Conservation (phyloP, 2,113 vertebrate species). For the Cichladusa arquata region DNA sequence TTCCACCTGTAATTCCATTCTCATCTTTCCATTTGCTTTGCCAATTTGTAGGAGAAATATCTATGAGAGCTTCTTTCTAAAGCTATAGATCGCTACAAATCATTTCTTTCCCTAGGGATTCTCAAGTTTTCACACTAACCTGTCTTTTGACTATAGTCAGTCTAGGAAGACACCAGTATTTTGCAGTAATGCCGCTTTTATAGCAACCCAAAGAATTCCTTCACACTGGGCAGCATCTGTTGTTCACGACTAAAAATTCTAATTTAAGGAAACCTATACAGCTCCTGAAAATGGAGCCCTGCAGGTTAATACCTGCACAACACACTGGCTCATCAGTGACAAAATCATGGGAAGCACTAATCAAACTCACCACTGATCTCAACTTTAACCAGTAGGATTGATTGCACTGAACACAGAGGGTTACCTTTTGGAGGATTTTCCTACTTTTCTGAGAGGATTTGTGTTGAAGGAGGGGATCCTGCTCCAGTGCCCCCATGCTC, state of each 20-base stretch:
- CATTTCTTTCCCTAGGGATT: background rate
- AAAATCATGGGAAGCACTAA: background rate
- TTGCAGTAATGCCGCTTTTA: background rate
- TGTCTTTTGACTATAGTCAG: background rate
- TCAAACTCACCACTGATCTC: background rate
- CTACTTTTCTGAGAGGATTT: background rate
- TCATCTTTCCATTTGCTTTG: background rate
- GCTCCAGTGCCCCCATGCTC: background rate
- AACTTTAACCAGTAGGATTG: background rate
- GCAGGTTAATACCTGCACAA: background rate
- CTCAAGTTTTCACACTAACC: background rate
- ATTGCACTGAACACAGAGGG: background rate
- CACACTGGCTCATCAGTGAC: fast-evolving
- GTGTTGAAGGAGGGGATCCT: background rate
- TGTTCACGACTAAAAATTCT: background rate
- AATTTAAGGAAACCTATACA: background rate
- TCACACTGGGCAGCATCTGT: background rate
- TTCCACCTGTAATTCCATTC: background rate
- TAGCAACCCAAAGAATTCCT: background rate
- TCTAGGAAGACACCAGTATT: background rate
- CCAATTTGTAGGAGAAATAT: background rate
- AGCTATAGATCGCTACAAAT: background rate
- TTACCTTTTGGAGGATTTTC: background rate
- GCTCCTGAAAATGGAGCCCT: background rate
- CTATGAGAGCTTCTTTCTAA: background rate